phyloP scores from a whole-genome alignment of 2,888 invertebrate species.

The Pecten maximus region DNA sequence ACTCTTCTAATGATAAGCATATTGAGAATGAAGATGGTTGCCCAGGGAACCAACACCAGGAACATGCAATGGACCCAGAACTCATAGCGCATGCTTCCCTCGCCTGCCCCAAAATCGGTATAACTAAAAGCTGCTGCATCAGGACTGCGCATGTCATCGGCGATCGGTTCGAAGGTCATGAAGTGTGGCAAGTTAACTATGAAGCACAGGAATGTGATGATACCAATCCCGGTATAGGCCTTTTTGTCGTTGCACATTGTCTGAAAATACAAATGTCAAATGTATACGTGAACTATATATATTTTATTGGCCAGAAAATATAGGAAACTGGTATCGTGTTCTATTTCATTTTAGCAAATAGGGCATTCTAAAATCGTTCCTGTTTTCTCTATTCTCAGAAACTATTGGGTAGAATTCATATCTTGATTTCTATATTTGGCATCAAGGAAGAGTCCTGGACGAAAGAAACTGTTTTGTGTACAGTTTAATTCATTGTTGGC shows the following conservation, averaged over 20 bases:
- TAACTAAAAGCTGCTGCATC: slow-evolving; percentile 55
- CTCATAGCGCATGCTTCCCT: slow-evolving; percentile 68
- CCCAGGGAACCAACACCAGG: slow-evolving; percentile 70
- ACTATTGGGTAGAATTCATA: too few species aligned
- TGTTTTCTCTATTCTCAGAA: too few species aligned
- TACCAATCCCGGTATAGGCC: slow-evolving; percentile 63
- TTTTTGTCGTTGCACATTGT: slow-evolving; percentile 65
- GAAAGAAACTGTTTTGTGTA: too few species aligned
- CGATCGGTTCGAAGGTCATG: slow-evolving; percentile 61
- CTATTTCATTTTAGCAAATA: too few species aligned
- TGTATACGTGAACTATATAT: neutral
- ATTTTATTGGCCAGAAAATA: too few species aligned
- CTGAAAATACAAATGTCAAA: slow-evolving; percentile 55
- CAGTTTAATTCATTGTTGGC: too few species aligned
- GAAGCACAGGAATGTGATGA: slow-evolving; percentile 67
- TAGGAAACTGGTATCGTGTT: too few species aligned
- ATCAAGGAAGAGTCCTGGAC: too few species aligned
- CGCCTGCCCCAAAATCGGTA: slow-evolving; percentile 65
- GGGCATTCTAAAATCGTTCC: too few species aligned
- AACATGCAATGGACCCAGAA: slow-evolving; percentile 76
- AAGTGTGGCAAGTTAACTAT: slow-evolving; percentile 73
- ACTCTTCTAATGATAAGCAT: slow-evolving; percentile 68
- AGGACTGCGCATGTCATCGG: slow-evolving; percentile 51
- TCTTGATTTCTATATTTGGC: too few species aligned
- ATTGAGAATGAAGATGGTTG: slow-evolving; percentile 68